Percentiles rank a stretch among this genome's conserved stretches.
Conservation (phyloP, 2,797 vertebrate species). For the Crypturellus tataupa region DNA sequence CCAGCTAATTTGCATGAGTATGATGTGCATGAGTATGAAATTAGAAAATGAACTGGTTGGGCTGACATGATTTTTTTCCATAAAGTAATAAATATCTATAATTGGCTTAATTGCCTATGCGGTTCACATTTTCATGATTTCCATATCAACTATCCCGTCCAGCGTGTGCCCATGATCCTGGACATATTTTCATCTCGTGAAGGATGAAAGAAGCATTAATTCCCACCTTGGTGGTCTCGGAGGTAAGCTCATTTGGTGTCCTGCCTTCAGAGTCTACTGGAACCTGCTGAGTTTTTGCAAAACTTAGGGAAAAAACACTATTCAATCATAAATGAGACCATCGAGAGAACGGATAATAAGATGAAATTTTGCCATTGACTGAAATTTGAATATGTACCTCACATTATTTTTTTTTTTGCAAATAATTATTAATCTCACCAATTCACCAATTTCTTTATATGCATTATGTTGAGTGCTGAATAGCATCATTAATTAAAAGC, state of each 20-base stretch:
- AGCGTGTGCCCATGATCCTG: neutral
- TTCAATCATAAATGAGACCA: neutral
- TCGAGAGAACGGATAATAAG: neutral
- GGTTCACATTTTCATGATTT: neutral
- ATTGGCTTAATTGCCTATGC: neutral
- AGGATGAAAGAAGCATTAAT: constrained; percentile 18
- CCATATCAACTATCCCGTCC: neutral
- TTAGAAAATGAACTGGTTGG: neutral
- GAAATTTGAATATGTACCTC: constrained; percentile 12
- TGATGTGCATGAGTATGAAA: neutral
- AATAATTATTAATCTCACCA: neutral
- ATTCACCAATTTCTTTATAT: neutral
- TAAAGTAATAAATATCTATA: neutral
- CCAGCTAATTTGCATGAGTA: neutral
- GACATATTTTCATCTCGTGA: neutral
- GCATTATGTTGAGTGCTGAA: neutral
- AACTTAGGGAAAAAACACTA: neutral
- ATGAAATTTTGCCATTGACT: neutral
- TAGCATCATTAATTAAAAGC: neutral
- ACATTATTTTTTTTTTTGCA: neutral
- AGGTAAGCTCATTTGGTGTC: constrained; percentile 42
- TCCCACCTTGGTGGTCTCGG: constrained; percentile 8
- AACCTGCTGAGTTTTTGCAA: constrained; percentile 45
- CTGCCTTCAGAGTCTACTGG: neutral
- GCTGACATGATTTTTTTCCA: neutral